phyloP scores from a whole-genome alignment of 2,113 vertebrate species.

The Sceloporus undulatus region DNA sequence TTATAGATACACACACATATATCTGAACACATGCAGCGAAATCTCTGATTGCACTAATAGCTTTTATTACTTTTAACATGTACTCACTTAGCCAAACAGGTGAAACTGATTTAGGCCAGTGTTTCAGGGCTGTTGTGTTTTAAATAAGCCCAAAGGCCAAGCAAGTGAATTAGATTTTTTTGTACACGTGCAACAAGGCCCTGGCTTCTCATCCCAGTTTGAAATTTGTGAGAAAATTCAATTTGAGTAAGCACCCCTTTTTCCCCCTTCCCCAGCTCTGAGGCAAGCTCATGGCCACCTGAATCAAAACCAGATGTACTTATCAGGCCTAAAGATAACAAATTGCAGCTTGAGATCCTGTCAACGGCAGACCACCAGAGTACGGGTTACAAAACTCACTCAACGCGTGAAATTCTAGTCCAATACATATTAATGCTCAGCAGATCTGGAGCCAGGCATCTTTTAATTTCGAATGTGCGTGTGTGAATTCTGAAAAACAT shows the following conservation, averaged over 20 bases:
- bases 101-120: conserved; percentile 90
- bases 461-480: conserved; percentile 8
- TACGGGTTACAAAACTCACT: conserved; percentile 77
- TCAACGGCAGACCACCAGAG: conserved; percentile 89
- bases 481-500: conserved; percentile 73
- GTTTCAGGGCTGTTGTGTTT: conserved; percentile 51
- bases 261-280: conserved; percentile 80
- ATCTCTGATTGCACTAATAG: conserved; percentile 81
- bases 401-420: conserved; percentile 77
- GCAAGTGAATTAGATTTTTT: conserved; percentile 73
- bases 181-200: conserved; percentile 76
- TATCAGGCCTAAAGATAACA: conserved; percentile 96
- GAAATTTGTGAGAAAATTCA: conserved; percentile 96
- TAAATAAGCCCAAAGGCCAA: conserved; percentile 80
- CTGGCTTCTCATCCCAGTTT: conserved; percentile 83
- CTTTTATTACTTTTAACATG: conserved; percentile 85
- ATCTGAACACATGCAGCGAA: conserved; percentile 75
- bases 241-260: conserved; percentile 88
- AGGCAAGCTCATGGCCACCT: conserved; percentile 88
- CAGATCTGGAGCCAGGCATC: conserved; percentile 68
- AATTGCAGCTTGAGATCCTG: conserved; percentile 88
- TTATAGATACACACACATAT: not conserved
- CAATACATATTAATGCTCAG: conserved; percentile 77
- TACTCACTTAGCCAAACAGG: conserved; percentile 87
- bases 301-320: conserved; percentile 99